Evolutionary conservation across 2,797 vertebrate species (phyloP).

Genomic region (Rousettus madagascariensis): DNA sequence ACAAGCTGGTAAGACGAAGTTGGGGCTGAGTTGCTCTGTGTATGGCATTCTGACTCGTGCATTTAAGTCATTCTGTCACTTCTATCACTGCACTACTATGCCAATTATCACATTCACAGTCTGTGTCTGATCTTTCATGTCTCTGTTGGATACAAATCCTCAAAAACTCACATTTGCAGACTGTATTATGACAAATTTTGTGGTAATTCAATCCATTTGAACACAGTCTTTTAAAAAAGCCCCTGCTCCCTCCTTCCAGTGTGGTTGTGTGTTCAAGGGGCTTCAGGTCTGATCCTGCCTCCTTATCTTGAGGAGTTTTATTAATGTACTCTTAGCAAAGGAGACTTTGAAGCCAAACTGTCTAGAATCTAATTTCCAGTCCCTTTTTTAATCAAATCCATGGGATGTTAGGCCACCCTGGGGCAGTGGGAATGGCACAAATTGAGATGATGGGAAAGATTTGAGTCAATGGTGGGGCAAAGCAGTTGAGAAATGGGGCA

Average conservation of each 20-base stretch:
- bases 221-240: background rate
- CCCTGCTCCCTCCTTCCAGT: background rate
- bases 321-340: background rate
- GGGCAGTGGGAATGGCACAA: background rate
- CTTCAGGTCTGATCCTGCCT: background rate
- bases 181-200: background rate
- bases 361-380: background rate
- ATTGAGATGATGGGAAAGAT: background rate
- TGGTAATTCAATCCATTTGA: slow-evolving; percentile 21
- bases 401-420: background rate
- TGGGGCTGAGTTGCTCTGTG: background rate
- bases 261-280: background rate
- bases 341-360: background rate
- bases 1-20: background rate
- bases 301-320: background rate
- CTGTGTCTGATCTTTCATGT: background rate
- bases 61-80: background rate
- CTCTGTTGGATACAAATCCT: background rate
- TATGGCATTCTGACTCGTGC: background rate
- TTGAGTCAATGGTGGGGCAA: background rate
- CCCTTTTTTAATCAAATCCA: background rate
- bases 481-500: background rate
- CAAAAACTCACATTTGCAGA: background rate
- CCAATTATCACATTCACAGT: background rate
- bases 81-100: background rate